These are phyloP conservation scores for Drosophila robusta DNA, from an alignment of 2,888 invertebrate species.

Conservation along the genomic window DNA sequence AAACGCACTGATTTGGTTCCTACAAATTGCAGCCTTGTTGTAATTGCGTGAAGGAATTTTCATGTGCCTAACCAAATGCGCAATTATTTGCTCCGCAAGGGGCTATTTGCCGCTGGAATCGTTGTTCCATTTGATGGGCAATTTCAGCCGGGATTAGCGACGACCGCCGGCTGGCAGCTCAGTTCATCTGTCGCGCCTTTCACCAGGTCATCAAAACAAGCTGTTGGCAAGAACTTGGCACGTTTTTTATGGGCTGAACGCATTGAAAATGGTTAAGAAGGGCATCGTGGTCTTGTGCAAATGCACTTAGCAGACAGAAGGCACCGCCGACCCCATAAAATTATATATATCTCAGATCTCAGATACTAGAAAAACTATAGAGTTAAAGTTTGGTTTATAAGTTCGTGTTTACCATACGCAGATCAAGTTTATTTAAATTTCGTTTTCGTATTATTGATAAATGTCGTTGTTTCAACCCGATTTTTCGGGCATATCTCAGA, in stretches of 20 bases:
- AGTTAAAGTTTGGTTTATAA: too few relatives aligned
- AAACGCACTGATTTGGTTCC: conserved; percentile 43
- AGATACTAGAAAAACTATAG: too few relatives aligned
- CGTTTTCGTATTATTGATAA: too few relatives aligned
- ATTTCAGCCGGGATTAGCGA: conserved; percentile 19
- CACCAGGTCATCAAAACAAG: conserved; percentile 1
- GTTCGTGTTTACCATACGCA: too few relatives aligned
- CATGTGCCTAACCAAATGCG: conserved; percentile 30
- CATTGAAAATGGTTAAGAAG: too few relatives aligned
- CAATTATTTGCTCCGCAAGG: conserved; percentile 15
- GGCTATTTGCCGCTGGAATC: conserved; percentile 11
- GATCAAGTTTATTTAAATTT: too few relatives aligned
- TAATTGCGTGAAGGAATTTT: conserved; percentile 43
- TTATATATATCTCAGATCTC: too few relatives aligned
- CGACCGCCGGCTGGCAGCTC: neutral
- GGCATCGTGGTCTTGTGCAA: too few relatives aligned
- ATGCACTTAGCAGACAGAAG: too few relatives aligned
- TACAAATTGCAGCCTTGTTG: conserved; percentile 58
- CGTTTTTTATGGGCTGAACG: neutral
- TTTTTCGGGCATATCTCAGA: too few relatives aligned
- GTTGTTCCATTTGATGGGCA: conserved; percentile 19
- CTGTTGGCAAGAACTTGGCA: conserved; percentile 1
- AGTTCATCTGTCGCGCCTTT: conserved; percentile 2
- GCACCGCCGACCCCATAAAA: too few relatives aligned
- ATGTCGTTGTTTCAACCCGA: too few relatives aligned